Conservation (phyloP, 1,140 invertebrate genomes). For the Aplysia californica region DNA sequence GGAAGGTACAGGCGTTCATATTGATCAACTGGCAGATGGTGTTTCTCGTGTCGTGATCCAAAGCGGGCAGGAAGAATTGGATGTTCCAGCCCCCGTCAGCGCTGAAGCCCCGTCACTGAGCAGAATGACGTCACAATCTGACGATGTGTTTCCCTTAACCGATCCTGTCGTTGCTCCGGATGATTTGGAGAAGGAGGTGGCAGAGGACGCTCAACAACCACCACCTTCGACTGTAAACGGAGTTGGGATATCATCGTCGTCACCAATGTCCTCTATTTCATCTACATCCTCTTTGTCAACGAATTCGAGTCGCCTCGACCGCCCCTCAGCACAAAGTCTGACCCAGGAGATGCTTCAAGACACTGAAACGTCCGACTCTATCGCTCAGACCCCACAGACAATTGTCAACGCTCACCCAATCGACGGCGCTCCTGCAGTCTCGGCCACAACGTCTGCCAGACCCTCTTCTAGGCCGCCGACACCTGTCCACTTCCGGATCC, state of each 20-base stretch:
- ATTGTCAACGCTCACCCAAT: neutral
- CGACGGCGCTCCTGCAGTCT: neutral
- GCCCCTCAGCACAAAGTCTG: neutral
- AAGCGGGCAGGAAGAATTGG: neutral
- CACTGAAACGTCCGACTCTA: neutral
- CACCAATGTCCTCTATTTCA: neutral
- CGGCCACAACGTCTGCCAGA: neutral
- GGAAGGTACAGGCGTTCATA: neutral
- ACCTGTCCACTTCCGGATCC: neutral
- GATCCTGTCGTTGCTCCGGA: no score
- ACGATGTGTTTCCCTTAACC: no score
- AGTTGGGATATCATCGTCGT: no score
- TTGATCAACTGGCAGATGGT: no score
- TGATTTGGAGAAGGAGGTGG: no score
- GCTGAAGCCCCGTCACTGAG: no score
- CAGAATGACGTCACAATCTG: no score
- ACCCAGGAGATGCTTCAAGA: neutral
- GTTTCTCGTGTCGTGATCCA: neutral
- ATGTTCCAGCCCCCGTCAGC: neutral
- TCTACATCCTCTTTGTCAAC: neutral
- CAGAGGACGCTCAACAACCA: no score
- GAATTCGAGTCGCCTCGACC: neutral
- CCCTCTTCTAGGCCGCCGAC: neutral
- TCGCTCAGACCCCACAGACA: no score
- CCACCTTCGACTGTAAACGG: no score